Evolutionary conservation across 2,888 invertebrate genomes (phyloP), one percentile per base, ranked within the genome.

Genomic region (Cheilosia grossa): DNA sequence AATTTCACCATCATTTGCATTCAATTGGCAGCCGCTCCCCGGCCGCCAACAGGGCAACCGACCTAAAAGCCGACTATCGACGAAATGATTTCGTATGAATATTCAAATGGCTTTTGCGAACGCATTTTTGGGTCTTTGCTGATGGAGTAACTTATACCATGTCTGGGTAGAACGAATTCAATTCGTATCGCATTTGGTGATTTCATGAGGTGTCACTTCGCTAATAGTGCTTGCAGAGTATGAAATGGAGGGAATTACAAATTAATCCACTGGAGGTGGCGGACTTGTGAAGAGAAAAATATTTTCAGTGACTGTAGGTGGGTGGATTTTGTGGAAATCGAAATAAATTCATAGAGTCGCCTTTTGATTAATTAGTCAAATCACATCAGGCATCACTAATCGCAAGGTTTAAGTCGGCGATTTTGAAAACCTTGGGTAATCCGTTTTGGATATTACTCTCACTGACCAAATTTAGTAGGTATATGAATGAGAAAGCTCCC

Each of bases 1-100:
- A 80, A 83, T 83, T 83, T 74, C 83, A 67, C 70, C 74, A 74
- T 75, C 74, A 83, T 80, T 83, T 75, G 83, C 80, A 80, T 83
- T 83, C 83, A 70, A 80, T 74, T 80, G 73, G 54, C 67, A 83
- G 67, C 69, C 44, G 79, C 79, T 82, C 75, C 82, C 61, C 53
- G 15, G 30, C 33, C 9, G 33, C 27, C 27, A 27, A 27, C 27
- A 27, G 27, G 27, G 17, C 49, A 58, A 19, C 53, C 24, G 40
- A 61, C 27, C 67, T 53, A 37, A 67, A 69, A 53, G 58, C 47
- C 64, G 37, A 10, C 44, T 33, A 51, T 69, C 56, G 37, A 21
- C 58, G 37, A 53, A 61, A 58, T 63, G 30, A 33, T 64, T 58
- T 79, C 51, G 53, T 30, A 67, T 82, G 82, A 82, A 82, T 82